Base-by-base conservation (phyloP, 2,113 vertebrate genomes). In the Tauraco erythrolophus region DNA sequence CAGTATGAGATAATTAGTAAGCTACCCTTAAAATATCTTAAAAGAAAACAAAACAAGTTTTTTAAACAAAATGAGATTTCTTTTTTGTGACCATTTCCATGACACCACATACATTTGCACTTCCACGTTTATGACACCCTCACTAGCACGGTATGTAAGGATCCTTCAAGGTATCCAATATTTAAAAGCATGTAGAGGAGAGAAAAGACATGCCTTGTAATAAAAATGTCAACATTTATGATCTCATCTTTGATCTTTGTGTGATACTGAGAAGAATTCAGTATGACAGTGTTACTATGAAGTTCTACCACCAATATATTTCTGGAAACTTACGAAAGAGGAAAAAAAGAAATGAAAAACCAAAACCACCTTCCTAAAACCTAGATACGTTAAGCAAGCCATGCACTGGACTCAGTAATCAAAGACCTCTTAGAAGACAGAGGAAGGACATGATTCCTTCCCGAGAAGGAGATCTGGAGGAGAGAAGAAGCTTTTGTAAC, bases 261-360 rank as follows among this genome's bases (percentile, higher is more conserved):
- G 14, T 17, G n/a, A 43, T 16, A 48, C 23, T 16, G 41, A 76
- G 22, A 56, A 41, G 35, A 69, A 50, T 31, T 51, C 7, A n/a
- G 14, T 68, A 35, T 0, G 3, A 66, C 17, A 24, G 19, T 37
- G 23, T 74, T 62, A 22, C 43, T 45, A 14, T 9, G 7, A 78
- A 61, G 24, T 68, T 74, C 74, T 57, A 43, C 19, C 10, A 12
- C 19, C 10, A 12, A 45, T 13, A n/a, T 43, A 35, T 39, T 72
- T 78, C 65, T 27, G 30, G 53, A 77, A 51, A 62, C 4, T 28
- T 64, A 15, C 5, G 24, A 43, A 71, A 27, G 18, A 60, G 30
- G 19, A 43, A 11, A 6, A 6, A 18, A 23, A 53, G 75, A 65
- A 45, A 8, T 30, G 9, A 28, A 23, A 1, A 1, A 1, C 4